Evolutionary conservation across 2,888 invertebrate genomes (phyloP).

Genomic region (Chymomyza caudatula): DNA sequence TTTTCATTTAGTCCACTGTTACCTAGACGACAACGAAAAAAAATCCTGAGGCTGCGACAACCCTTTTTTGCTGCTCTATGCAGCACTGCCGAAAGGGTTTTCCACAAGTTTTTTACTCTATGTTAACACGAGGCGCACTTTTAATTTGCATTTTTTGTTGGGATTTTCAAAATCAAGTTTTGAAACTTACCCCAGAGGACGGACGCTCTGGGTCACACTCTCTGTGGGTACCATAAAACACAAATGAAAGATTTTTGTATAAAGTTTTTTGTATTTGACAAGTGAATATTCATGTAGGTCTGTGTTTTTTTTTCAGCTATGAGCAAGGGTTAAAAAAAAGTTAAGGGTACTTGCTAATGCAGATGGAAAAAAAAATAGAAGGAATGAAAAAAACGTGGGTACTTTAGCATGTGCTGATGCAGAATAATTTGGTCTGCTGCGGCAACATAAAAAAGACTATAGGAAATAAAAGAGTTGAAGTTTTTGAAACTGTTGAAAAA

Average conservation of each 20-base stretch:
- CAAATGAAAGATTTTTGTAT: conserved; percentile 56
- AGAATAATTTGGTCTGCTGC: conserved; percentile 69
- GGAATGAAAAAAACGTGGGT: conserved; percentile 75
- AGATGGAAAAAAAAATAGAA: conserved; percentile 20
- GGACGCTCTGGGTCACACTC: conserved; percentile 9
- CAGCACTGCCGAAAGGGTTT: conserved; percentile 66
- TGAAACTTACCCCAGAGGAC: conserved; percentile 59
- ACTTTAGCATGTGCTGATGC: conserved; percentile 76
- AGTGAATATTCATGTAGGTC: conserved; percentile 77
- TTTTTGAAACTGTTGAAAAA: conserved; percentile 18
- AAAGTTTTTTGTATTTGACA: conserved; percentile 71
- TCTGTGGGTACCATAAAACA: conserved; percentile 28
- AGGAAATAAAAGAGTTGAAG: conserved; percentile 40
- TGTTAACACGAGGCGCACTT: conserved; percentile 43
- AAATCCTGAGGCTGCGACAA: conserved; percentile 68
- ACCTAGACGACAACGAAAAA: conserved; percentile 56
- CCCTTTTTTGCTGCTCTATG: conserved; percentile 68
- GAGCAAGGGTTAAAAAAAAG: conserved; percentile 72
- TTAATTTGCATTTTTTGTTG: conserved; percentile 77
- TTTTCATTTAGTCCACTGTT: conserved; percentile 40
- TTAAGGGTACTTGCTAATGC: conserved; percentile 33
- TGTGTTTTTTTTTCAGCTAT: conserved; percentile 23
- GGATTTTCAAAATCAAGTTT: conserved; percentile 68
- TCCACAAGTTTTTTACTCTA: conserved; percentile 46
- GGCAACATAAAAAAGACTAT: conserved; percentile 24